Evolutionary conservation across 2,797 vertebrate species (phyloP), one percentile per base, ranked within the genome.

Genomic region (Melanotaenia pygmaea): DNA sequence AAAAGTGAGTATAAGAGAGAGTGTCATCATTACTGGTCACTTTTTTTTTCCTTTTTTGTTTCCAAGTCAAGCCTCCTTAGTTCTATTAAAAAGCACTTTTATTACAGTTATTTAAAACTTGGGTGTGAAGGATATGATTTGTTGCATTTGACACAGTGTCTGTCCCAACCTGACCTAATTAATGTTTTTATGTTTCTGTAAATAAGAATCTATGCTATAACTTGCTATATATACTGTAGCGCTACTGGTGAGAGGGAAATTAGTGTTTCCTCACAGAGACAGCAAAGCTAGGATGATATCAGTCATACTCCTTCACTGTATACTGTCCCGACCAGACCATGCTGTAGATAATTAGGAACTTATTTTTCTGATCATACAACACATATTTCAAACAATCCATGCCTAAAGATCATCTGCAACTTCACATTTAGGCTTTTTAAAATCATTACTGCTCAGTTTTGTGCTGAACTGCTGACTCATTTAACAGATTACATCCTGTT

Each of bases 151-250:
- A 16, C 34, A 26, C 18, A 30, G 10, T 51, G 6, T 32, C 1
- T 47, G 24, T 34, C 26, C 30, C 34, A 28, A 2, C 32, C 32
- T 37, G 34, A 24, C 53, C 28, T 30, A 3, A 37, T 28, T 47
- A 1, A 47, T 4, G 2, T 20, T 66, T 71, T 5, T n/a, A 3
- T 34, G 47, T 82, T 72, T 83, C 66, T 88, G 77, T 89, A 80
- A 83, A 86, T 81, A 76, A 59, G 0, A 64, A 67, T 66, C 20
- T 68, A n/a, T 74, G 20, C 67, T 58, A 13, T 68, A 45, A 73
- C 45, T 10, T 2, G 5, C 56, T 86, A 67, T 67, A 66, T 22
- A 64, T 72, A 74, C 9, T 66, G 67, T 38, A 65, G 64, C 40
- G 34, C 59, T 57, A 50, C 51, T 34, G 26, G 45, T 77, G 24